Conservation (phyloP, 2,888 invertebrate genomes). For the Lamellibrachia satsuma region DNA sequence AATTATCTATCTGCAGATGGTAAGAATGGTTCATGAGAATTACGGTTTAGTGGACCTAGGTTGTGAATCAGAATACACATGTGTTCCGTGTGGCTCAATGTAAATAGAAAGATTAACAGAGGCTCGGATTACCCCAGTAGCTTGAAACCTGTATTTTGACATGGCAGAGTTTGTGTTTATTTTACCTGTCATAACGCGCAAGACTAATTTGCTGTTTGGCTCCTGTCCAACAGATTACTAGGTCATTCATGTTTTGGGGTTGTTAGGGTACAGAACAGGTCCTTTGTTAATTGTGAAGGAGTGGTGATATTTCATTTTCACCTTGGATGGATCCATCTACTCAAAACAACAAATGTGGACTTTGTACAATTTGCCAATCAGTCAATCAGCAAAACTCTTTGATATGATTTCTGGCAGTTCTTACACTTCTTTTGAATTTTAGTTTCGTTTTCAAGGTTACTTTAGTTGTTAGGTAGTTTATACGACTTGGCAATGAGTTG, state of each 20-base stretch:
- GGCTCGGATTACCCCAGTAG: not conserved
- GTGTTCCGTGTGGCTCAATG: not conserved
- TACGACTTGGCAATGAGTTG: no score
- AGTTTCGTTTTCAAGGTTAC: no score
- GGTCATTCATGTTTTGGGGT: not conserved
- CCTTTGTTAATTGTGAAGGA: not conserved
- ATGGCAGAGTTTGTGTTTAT: not conserved
- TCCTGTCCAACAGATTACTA: not conserved
- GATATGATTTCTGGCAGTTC: no score
- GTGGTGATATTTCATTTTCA: not conserved
- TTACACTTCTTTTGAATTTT: not conserved
- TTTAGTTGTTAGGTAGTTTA: no score
- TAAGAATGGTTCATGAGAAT: not conserved
- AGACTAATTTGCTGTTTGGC: not conserved
- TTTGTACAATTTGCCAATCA: not conserved
- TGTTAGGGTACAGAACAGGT: not conserved
- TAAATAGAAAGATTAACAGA: not conserved
- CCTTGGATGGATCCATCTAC: not conserved
- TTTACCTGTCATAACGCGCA: not conserved
- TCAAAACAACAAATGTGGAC: not conserved
- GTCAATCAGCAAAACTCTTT: not conserved
- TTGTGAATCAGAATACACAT: not conserved
- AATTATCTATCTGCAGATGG: not conserved
- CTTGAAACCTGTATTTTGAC: not conserved
- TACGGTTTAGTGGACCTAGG: not conserved